These are phyloP conservation scores for Odobenus rosmarus DNA, from an alignment of 2,113 vertebrate genomes.

Conservation along the genomic window DNA sequence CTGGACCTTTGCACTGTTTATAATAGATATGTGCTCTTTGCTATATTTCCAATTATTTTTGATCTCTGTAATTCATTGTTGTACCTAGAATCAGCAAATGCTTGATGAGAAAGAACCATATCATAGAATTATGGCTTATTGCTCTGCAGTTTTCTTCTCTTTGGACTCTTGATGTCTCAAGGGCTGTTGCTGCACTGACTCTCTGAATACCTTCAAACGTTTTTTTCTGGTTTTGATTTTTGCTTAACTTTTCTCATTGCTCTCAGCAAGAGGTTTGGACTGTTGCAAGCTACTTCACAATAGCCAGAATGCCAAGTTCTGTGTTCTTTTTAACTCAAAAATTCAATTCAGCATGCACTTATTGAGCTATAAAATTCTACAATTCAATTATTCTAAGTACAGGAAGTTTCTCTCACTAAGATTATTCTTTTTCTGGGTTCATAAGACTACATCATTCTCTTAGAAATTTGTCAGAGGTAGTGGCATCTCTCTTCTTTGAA, in stretches of 20 bases:
- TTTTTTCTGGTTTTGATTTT: neutral
- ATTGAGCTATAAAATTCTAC: constrained; percentile 58
- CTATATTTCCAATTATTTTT: neutral
- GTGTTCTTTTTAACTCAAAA: constrained; percentile 20
- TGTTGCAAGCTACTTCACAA: neutral
- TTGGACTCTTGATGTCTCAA: neutral
- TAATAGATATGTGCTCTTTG: neutral
- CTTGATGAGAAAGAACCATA: neutral
- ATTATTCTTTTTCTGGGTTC: neutral
- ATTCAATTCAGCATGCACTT: constrained; percentile 30
- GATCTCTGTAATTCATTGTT: neutral
- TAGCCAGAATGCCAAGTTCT: neutral
- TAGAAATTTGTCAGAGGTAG: neutral
- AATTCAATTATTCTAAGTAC: constrained; percentile 20
- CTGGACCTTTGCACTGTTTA: neutral
- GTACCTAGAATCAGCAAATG: neutral
- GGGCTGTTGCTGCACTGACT: neutral
- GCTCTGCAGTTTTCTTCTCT: neutral
- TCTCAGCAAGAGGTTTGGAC: neutral
- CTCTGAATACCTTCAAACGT: neutral
- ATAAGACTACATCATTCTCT: neutral
- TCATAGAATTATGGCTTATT: neutral
- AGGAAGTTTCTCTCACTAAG: neutral
- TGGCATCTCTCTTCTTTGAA: neutral
- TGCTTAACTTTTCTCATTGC: neutral